Evolutionary conservation across 2,797 vertebrate species (phyloP).

Genomic region (Numenius phaeopus): DNA sequence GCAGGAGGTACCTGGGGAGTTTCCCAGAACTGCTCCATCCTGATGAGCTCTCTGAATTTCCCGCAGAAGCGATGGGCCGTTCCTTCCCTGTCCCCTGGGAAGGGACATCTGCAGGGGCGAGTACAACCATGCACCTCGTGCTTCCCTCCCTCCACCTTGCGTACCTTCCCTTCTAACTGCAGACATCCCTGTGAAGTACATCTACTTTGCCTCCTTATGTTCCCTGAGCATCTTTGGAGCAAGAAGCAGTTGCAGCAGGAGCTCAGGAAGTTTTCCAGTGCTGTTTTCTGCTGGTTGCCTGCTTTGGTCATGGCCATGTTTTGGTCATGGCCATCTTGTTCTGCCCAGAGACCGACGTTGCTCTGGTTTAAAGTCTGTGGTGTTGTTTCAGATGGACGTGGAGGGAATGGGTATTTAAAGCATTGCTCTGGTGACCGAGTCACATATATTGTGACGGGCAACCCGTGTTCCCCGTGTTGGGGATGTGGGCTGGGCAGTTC

Average conservation of each 20-base stretch:
- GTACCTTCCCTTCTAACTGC: background rate
- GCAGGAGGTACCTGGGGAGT: background rate
- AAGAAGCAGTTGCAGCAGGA: background rate
- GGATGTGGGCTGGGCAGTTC: background rate
- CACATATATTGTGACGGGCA: background rate
- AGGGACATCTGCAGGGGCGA: background rate
- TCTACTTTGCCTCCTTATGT: background rate
- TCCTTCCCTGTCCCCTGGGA: background rate
- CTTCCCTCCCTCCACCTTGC: background rate
- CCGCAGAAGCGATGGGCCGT: accelerated
- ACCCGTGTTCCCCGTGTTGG: accelerated
- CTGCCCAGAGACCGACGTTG: background rate
- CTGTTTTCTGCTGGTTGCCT: background rate
- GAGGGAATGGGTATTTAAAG: background rate
- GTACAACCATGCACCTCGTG: accelerated
- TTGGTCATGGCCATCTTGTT: background rate
- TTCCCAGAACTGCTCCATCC: accelerated
- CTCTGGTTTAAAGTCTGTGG: background rate
- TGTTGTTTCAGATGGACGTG: background rate
- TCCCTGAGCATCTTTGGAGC: background rate
- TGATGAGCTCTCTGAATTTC: background rate
- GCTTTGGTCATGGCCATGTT: background rate
- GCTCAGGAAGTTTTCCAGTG: background rate
- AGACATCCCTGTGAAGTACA: background rate
- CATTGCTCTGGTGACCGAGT: background rate